Conservation (phyloP, 1,140 invertebrate species). For the Drosophila watanabei region DNA sequence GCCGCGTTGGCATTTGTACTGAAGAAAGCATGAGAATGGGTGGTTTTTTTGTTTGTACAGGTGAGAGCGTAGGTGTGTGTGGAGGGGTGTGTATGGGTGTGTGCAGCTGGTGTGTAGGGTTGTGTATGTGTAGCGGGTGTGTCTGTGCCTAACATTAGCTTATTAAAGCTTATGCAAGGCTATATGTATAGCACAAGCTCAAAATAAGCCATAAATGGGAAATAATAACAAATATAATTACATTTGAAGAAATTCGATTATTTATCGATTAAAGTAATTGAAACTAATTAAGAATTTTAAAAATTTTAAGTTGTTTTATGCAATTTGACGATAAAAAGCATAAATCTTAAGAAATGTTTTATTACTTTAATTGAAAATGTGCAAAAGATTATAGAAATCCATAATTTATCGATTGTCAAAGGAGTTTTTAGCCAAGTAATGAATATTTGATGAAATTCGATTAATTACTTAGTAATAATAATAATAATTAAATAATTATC, state of each 20-base stretch:
- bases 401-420: no score
- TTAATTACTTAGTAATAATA: no score
- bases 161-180: no score
- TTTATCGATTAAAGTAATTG: background rate
- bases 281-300: background rate
- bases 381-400: no score
- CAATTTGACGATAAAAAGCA: no score
- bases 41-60: constrained; percentile 28
- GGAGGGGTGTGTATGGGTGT: constrained; percentile 6
- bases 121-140: background rate
- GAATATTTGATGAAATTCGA: background rate
- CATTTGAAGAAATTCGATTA: background rate
- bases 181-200: rapidly evolving
- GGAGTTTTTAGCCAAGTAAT: no score
- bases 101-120: no score
- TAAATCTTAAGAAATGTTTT: no score
- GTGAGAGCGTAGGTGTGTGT: constrained; percentile 7
- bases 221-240: no score
- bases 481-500: background rate
- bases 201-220: background rate
- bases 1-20: constrained; percentile 85
- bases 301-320: background rate
- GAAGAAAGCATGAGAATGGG: constrained; percentile 52
- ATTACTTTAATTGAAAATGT: no score
- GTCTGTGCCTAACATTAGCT: background rate